These are phyloP conservation scores for Numida meleagris DNA, from an alignment of 2,113 vertebrate genomes.

Conservation along the genomic window DNA sequence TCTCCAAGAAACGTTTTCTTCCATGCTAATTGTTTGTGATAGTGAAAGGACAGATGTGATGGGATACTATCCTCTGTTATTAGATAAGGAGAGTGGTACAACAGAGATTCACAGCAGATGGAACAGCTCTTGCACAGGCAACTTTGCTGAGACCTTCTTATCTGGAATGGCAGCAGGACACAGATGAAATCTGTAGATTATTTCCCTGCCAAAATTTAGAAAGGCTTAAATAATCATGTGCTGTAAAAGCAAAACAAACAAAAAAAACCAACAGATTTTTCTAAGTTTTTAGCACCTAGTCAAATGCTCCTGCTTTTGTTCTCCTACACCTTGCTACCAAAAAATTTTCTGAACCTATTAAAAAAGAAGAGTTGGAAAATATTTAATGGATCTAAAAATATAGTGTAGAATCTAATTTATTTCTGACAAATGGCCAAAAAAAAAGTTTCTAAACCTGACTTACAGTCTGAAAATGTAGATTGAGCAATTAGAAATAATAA, in stretches of 20 bases:
- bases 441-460: neutral
- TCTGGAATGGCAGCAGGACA: neutral
- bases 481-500: neutral
- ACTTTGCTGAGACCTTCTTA: neutral
- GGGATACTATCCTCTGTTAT: neutral
- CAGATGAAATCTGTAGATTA: neutral
- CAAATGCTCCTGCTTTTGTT: neutral
- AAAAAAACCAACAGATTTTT: neutral
- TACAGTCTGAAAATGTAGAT: neutral
- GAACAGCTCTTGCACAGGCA: neutral
- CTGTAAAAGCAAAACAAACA: neutral
- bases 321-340: neutral
- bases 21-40: neutral
- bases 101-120: neutral
- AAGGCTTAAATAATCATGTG: neutral
- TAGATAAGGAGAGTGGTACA: neutral
- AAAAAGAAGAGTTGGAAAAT: neutral
- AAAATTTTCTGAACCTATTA: neutral
- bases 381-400: neutral
- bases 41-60: neutral
- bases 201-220: neutral
- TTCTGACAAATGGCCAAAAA: neutral
- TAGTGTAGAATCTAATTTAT: neutral
- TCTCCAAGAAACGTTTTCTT: neutral
- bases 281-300: neutral